Evolutionary conservation across 1,140 invertebrate species (phyloP), one percentile per base, ranked within the genome.

Genomic region (Drosophila pachea): DNA sequence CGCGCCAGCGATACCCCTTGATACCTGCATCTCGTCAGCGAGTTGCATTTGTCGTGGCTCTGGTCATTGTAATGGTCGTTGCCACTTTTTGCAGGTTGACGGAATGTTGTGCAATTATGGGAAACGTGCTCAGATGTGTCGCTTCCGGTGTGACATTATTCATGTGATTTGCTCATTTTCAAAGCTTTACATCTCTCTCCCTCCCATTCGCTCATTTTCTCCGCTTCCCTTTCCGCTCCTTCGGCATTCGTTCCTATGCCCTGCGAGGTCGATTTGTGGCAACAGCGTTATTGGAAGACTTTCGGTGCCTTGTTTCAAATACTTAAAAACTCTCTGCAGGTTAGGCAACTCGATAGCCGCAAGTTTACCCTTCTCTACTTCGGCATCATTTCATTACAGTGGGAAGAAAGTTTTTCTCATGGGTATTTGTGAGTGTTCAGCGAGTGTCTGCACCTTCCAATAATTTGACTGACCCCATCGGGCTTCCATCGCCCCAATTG

Each of bases 131-230:
- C 45, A 76, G 68, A 71, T 78, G 76, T 86, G 76, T 58, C 73
- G 53, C 82, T 86, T 86, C 81, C 81, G 81, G 81, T 81, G 82
- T 76, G 81, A 86, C 81, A 86, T 86, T 86, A 86, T 86, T 86
- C 82, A 86, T 86, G 81, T 84, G 81, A 86, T 86, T 83, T 86
- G 81, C 73, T 81, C 82, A 81, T 84, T 84, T 66, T 76, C 60
- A 67, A 56, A 49, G 8, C 42, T 43, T 63, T 32, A 42, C 40
- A 9, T 43, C 4, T 38, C 7, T 35, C 36, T 43, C 12, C 12
- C 35, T 1, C 35, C 8, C 8, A n/a, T n/a, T n/a, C n/a, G n/a
- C n/a, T n/a, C n/a, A n/a, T n/a, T n/a, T n/a, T 9, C 40, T 43
- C 40, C 14, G 6, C 14, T 5, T 7, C 40, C 14, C 40, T 16